Base-by-base conservation (phyloP, 2,888 invertebrate species). In the Chromoteleia sp. region DNA sequence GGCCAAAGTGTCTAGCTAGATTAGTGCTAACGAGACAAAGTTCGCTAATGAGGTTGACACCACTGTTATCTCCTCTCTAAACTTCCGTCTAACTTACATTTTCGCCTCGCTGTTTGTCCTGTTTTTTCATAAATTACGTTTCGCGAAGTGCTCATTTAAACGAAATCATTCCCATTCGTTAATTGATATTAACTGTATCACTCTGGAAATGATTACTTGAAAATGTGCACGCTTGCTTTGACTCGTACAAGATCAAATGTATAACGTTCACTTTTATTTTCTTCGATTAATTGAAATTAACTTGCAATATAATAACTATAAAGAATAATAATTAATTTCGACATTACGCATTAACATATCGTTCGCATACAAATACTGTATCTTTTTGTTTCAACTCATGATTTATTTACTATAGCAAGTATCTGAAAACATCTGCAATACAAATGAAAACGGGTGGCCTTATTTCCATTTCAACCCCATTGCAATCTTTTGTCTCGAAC, bases 31-130 rank as follows among this genome's bases (percentile, higher is more conserved):
- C 41, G 71, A 71, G 78, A 78, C 65, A 67, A 67, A 78, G 71
- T 78, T 78, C 48, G 71, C 50, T 73, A 73, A 78, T 78, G 71
- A 78, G 71, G 71, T 73, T 78, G 78, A 67, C 59, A 58, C n/a
- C 17, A 39, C 17, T 78, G 56, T 78, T 67, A 71, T 43, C 71
- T 65, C 14, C 19, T 58, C 29, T 45, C 45, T 56, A 15, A 33
- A 77, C 58, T 78, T 30, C 41, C 12, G 7, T 39, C 19, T 36
- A 39, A 39, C 45, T 45, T 48, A 21, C 17, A 67, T 73, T 54
- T 36, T 41, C 48, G 10, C 45, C 43, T 73, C 50, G 17, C 59
- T 58, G 2, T 3, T 3, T 14, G 12, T 14, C 3, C 4, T 58
- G 4, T 12, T 12, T 14, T 6, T 14, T 14, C 4, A 7, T 14